Base-by-base conservation (phyloP, 2,113 vertebrate species). In the Polyodon spathula region DNA sequence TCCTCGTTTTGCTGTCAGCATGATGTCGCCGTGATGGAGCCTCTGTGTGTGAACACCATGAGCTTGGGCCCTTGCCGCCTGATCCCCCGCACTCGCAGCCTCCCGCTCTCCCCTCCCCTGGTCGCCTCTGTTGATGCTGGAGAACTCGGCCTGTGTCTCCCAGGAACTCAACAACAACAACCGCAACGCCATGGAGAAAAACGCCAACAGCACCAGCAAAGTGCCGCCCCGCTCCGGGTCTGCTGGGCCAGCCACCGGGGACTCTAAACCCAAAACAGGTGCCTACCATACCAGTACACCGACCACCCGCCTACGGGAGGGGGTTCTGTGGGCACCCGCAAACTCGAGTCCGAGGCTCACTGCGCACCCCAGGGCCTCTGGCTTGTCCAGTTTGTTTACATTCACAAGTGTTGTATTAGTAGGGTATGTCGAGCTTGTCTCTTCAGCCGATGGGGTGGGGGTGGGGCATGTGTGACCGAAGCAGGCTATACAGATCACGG, bases 11-110 rank as follows among this genome's bases (percentile, higher is more conserved):
- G 48, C 73, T 62, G 73, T 79, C 65, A 90, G 90, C 27, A 27
- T 27, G 84, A 97, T 97, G 93, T 96, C 92, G 90, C 93, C 94
- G 94, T 97, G 83, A 97, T 92, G 90, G 89, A 86, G 87, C 85
- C 70, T 76, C 88, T 86, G 90, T 80, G 86, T 89, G 72, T 72
- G 86, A 89, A 76, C 87, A 92, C 91, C 90, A 94, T 95, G 93
- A 92, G 85, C 81, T 86, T 81, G 90, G 93, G 90, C 92, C 79
- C 80, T 84, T 66, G 84, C 69, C 68, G 84, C 88, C 85, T 89
- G 81, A 85, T 85, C 83, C 70, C 70, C 65, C 81, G 72, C 79
- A 76, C 77, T 73, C 58, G 76, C 67, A 66, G 64, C 78, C 71
- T 63, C 71, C 74, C 76, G 73, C 64, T 84, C 73, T 78, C 76